Evolutionary conservation across 2,797 vertebrate species (phyloP).

Genomic region (Artibeus lituratus): DNA sequence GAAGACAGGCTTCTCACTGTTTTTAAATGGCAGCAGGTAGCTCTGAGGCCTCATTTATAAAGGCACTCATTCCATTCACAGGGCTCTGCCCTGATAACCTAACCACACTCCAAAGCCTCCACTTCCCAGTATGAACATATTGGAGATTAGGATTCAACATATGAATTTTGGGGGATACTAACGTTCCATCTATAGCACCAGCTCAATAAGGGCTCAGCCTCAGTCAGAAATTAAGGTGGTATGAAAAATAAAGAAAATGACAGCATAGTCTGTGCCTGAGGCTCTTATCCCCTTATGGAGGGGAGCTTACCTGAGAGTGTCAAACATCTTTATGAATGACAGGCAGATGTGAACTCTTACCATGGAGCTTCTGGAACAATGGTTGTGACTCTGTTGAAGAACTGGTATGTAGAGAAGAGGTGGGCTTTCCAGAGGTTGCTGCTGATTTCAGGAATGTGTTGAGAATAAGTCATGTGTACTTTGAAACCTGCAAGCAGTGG

Average conservation of each 20-base stretch:
- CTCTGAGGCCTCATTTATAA: not conserved
- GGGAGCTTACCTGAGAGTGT: not conserved
- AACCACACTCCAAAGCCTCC: not conserved
- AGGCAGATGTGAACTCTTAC: not conserved
- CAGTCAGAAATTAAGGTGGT: not conserved
- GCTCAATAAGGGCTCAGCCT: not conserved
- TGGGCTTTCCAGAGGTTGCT: not conserved
- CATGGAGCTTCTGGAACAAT: not conserved
- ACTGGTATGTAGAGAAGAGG: not conserved
- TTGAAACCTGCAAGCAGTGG: not conserved
- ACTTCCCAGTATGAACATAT: not conserved
- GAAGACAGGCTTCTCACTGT: not conserved
- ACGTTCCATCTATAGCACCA: not conserved
- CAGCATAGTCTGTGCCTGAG: not conserved
- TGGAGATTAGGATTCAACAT: not conserved
- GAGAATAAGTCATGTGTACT: not conserved
- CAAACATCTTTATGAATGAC: not conserved
- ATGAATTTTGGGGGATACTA: not conserved
- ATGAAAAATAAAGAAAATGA: not conserved
- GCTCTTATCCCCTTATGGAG: not conserved
- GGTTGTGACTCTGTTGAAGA: not conserved
- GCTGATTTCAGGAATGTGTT: not conserved
- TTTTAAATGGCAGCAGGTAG: not conserved
- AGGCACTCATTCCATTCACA: not conserved
- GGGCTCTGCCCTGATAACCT: not conserved